These are phyloP conservation scores for Callosobruchus maculatus DNA, from an alignment of 2,888 invertebrate genomes.

Conservation along the genomic window DNA sequence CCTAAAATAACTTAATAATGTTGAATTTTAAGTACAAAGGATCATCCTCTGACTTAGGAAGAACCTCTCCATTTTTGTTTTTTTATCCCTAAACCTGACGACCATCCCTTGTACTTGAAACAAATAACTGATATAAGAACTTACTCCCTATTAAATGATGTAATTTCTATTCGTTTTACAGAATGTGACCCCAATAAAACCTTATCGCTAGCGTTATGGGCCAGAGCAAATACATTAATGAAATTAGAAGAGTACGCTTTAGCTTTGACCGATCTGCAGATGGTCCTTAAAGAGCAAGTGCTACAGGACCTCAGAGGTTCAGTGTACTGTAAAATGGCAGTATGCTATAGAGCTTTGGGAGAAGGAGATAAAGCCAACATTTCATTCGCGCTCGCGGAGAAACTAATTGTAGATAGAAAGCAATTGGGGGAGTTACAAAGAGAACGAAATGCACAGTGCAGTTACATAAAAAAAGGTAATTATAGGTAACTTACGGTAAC, in stretches of 20 bases:
- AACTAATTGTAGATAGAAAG: constrained; percentile 49
- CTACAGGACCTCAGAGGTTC: constrained; percentile 61
- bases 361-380: constrained; percentile 63
- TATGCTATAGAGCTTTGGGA: constrained; percentile 62
- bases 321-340: constrained; percentile 68
- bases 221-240: constrained; percentile 63
- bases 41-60: too few species aligned
- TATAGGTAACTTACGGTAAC: too few species aligned
- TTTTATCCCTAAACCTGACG: too few species aligned
- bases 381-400: constrained; percentile 60
- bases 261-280: constrained; percentile 65
- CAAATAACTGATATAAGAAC: too few species aligned
- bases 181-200: constrained; percentile 60
- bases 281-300: constrained; percentile 61
- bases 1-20: too few species aligned
- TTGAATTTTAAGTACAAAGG: too few species aligned
- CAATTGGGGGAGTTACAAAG: constrained; percentile 16
- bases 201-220: constrained; percentile 63
- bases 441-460: constrained; percentile 10
- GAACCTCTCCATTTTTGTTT: too few species aligned
- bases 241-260: constrained; percentile 55
- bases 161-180: not conserved
- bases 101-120: too few species aligned
- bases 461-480: not conserved
- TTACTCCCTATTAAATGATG: too few species aligned